These are phyloP conservation scores for Aleiodes alternator DNA, from an alignment of 2,888 invertebrate genomes.

Conservation along the genomic window DNA sequence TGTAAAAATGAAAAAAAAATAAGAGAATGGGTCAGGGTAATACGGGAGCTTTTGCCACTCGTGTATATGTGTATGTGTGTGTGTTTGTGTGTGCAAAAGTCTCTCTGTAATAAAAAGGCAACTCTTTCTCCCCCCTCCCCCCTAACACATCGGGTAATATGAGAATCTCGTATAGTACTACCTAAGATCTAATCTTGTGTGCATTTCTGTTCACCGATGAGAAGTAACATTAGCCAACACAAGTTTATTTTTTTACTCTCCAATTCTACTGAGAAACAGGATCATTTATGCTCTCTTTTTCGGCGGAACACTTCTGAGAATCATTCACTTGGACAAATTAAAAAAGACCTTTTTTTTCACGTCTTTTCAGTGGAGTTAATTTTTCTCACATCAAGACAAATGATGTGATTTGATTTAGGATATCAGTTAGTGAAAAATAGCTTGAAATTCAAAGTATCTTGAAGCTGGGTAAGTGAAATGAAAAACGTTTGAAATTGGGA, in stretches of 20 bases:
- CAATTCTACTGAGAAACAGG: background rate
- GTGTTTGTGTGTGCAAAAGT: background rate
- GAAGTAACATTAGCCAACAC: constrained; percentile 70
- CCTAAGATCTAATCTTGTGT: constrained; percentile 71
- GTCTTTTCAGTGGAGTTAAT: too few relatives aligned
- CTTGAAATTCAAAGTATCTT: too few relatives aligned
- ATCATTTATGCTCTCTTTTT: background rate
- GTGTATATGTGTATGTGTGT: too few relatives aligned
- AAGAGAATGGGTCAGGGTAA: constrained; percentile 57
- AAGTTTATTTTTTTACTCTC: background rate
- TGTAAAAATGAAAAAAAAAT: background rate
- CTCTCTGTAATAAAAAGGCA: constrained; percentile 44
- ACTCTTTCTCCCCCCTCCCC: background rate
- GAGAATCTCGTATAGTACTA: constrained; percentile 71
- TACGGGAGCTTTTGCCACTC: constrained; percentile 63
- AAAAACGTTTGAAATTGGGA: too few relatives aligned
- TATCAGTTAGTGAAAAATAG: too few relatives aligned
- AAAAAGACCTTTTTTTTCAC: too few relatives aligned
- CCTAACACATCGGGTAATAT: constrained; percentile 64
- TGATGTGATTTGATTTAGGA: too few relatives aligned
- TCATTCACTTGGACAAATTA: constrained; percentile 4
- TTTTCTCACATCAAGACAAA: too few relatives aligned
- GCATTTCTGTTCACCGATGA: constrained; percentile 65
- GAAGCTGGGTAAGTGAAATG: too few relatives aligned
- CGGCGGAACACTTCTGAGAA: background rate